Evolutionary conservation across 2,888 invertebrate genomes (phyloP).

Genomic region (Amphiduros pacificus): DNA sequence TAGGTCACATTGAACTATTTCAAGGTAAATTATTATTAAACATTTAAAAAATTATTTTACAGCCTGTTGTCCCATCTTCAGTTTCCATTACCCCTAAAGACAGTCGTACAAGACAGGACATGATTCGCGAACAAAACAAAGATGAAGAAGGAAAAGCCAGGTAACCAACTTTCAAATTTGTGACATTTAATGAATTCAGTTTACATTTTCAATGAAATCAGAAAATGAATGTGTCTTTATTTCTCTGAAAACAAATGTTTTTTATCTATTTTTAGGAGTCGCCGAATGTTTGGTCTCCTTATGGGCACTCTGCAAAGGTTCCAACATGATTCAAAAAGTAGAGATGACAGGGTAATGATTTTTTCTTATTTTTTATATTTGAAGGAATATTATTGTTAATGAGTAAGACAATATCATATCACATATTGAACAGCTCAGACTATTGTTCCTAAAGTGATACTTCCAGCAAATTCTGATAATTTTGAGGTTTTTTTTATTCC

Average conservation of each 20-base stretch:
- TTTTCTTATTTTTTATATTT: not conserved
- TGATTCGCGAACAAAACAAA: conserved; percentile 76
- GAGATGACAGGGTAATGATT: conserved; percentile 74
- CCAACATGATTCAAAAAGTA: conserved; percentile 87
- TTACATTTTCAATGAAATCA: not conserved
- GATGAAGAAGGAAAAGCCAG: conserved; percentile 73
- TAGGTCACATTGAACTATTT: not conserved
- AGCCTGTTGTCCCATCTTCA: conserved; percentile 72
- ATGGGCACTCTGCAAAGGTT: conserved; percentile 94
- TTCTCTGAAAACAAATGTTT: not conserved
- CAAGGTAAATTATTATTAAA: not conserved
- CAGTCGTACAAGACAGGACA: conserved; percentile 78
- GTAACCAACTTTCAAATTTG: conserved; percentile 34
- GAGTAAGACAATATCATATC: no score
- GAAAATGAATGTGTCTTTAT: not conserved
- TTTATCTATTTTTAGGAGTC: conserved; percentile 67
- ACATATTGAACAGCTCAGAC: no score
- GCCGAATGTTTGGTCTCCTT: conserved; percentile 93
- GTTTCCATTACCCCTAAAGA: conserved; percentile 77
- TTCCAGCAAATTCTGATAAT: no score
- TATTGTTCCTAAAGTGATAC: no score
- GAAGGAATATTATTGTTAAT: not conserved
- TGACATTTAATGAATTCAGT: not conserved
- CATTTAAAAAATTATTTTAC: not conserved
- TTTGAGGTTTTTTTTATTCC: no score